Evolutionary conservation across 2,113 vertebrate species (phyloP), one percentile per base, ranked within the genome.

Genomic region (Antigone vipio): DNA sequence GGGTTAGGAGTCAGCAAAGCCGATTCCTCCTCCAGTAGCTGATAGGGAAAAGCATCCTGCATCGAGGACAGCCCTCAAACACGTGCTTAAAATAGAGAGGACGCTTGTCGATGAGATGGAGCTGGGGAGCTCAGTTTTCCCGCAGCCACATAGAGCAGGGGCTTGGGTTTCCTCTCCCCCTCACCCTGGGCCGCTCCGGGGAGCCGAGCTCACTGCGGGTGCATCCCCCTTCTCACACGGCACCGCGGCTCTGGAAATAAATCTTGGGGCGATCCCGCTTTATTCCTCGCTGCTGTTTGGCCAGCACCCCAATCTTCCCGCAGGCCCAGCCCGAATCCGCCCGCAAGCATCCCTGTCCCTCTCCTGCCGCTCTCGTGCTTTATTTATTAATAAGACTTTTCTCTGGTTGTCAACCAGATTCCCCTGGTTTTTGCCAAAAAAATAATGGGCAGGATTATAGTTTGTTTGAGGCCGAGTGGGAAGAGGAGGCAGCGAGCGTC

Each of bases 91-190:
- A 9, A 22, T 1, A 20, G 45, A 21, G 58, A 18, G 82, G 68
- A 3, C 3, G 0, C 16, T 9, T 16, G 4, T 17, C 2, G 4
- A 1, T 0, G 75, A 19, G 76, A 2, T n/a, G n/a, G n/a, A n/a
- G n/a, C 35, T 8, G 42, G 11, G 30, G 35, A 56, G 35, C 80
- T 74, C 11, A 0, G 13, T 74, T 56, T 45, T 21, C 74, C 42
- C 6, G 11, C 20, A 42, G 59, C 50, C 44, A 1, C 12, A 1
- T 2, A 27, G 42, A 35, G 47, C 42, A 3, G 19, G 32, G 17
- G 12, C 11, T 9, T 34, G 62, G 42, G 34, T 35, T 63, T 71
- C 82, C 64, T 76, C 63, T n/a, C 22, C 71, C 18, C 14, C 20
- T 15, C 2, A 0, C 15, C 16, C 24, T 27, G 24, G 50, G 50